These are phyloP conservation scores for Porites lutea DNA, from an alignment of 64 coral and sea anemone genomes.

Conservation along the genomic window DNA sequence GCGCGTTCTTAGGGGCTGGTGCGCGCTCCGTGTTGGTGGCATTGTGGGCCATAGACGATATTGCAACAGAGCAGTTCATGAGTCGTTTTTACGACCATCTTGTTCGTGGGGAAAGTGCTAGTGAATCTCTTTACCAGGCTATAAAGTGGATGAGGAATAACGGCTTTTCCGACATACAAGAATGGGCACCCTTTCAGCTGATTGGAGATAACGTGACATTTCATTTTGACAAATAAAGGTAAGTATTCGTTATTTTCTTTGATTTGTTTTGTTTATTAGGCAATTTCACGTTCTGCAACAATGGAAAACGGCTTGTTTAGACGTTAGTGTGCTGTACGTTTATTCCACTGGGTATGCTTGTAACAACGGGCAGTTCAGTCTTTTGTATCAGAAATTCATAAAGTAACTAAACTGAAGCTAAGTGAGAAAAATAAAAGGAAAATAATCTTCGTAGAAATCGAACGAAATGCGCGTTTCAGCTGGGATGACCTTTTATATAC, in stretches of 20 bases:
- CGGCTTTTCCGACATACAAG: neutral
- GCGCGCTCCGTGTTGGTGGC: conserved; percentile 31
- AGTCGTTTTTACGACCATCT: neutral
- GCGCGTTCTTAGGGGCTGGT: conserved; percentile 38
- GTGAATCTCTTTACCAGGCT: neutral
- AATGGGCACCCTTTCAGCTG: conserved; percentile 22
- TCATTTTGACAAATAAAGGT: neutral
- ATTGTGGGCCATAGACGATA: conserved; percentile 12
- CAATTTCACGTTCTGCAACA: too few relatives aligned
- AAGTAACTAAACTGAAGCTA: neutral
- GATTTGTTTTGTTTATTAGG: too few relatives aligned
- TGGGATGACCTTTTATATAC: too few relatives aligned
- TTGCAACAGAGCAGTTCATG: conserved; percentile 9
- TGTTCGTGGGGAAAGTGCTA: conserved; percentile 10
- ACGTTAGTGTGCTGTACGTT: neutral
- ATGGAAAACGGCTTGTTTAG: neutral
- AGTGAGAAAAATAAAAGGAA: too few relatives aligned
- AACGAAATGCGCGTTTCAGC: too few relatives aligned
- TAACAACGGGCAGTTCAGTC: neutral
- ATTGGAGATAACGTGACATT: conserved; percentile 34
- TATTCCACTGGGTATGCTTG: neutral
- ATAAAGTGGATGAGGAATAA: conserved; percentile 10
- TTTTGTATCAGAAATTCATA: neutral
- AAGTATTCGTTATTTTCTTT: neutral
- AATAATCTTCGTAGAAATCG: too few relatives aligned